Evolutionary conservation across 2,797 vertebrate species (phyloP).

Genomic region (Fistularia tabacaria): DNA sequence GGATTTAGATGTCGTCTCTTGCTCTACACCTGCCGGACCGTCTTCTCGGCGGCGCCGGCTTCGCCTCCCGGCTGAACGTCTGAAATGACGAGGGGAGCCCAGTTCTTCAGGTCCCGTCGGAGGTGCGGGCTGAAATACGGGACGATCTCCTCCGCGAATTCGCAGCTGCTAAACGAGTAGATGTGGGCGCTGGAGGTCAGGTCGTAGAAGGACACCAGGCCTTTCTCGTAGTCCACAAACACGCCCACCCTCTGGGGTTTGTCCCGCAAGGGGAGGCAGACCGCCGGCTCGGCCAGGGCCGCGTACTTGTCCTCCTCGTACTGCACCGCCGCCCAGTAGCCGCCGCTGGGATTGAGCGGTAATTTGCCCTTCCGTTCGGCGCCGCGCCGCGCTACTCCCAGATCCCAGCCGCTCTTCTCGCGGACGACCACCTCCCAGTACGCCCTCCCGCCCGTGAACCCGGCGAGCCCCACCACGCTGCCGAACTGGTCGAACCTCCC

Average conservation of each 20-base stretch:
- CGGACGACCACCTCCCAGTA: constrained; percentile 53
- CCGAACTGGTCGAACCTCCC: constrained; percentile 41
- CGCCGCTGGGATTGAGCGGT: constrained; percentile 27
- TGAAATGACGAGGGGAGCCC: no score
- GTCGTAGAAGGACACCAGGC: constrained; percentile 56
- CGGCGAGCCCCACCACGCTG: constrained; percentile 35
- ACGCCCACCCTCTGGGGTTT: constrained; percentile 51
- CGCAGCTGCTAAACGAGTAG: constrained; percentile 40
- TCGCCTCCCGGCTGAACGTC: no score
- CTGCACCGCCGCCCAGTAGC: constrained; percentile 54
- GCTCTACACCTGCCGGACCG: no score
- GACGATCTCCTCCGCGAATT: constrained; percentile 30
- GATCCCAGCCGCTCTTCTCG: constrained; percentile 45
- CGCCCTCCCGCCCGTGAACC: constrained; percentile 22
- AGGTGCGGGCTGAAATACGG: constrained; percentile 60
- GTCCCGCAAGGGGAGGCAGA: constrained; percentile 2
- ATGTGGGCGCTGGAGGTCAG: constrained; percentile 35
- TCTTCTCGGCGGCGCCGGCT: no score
- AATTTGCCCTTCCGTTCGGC: constrained; percentile 39
- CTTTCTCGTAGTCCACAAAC: constrained; percentile 51
- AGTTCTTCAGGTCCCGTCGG: constrained; percentile 24
- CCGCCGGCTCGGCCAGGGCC: constrained; percentile 17
- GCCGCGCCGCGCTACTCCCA: constrained; percentile 31
- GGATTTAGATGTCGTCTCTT: no score
- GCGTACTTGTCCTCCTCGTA: constrained; percentile 41